phyloP scores from a whole-genome alignment of 2,113 vertebrate genomes.

The Daphoenositta chrysoptera region DNA sequence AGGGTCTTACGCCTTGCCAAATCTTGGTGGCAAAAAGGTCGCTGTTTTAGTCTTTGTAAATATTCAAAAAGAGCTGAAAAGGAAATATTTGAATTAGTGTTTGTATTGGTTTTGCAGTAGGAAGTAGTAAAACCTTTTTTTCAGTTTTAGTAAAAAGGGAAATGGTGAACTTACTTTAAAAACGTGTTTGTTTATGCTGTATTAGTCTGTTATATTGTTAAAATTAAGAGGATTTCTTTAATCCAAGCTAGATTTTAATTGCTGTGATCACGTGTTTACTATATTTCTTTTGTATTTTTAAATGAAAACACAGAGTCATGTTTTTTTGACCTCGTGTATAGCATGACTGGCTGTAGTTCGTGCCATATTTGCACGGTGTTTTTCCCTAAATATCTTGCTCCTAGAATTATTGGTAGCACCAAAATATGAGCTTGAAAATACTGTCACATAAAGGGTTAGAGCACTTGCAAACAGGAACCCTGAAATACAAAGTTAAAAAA shows the following conservation, averaged over 20 bases:
- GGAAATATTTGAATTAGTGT: not conserved
- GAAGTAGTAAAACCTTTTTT: not conserved
- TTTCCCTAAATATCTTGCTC: not conserved
- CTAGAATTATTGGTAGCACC: not conserved
- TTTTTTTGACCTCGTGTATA: not conserved
- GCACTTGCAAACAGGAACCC: not conserved
- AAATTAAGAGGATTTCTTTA: slow-evolving; percentile 13
- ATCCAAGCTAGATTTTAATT: not conserved
- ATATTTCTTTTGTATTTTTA: not conserved
- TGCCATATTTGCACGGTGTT: not conserved
- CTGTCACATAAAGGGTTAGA: not conserved
- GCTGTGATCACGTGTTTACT: not conserved
- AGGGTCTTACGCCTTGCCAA: not conserved
- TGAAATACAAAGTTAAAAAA: not conserved
- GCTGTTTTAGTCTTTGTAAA: rapidly evolving
- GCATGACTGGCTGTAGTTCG: not conserved
- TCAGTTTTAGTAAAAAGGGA: not conserved
- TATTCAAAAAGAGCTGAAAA: not conserved
- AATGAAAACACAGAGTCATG: not conserved
- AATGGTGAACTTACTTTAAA: not conserved
- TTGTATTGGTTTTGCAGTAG: not conserved
- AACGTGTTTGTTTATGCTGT: not conserved
- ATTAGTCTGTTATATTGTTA: not conserved
- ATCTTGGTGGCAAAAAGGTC: not conserved
- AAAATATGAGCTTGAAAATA: not conserved